Conservation (phyloP, 92 coral and sea anemone species). For the Chrysogorgia sp. region DNA sequence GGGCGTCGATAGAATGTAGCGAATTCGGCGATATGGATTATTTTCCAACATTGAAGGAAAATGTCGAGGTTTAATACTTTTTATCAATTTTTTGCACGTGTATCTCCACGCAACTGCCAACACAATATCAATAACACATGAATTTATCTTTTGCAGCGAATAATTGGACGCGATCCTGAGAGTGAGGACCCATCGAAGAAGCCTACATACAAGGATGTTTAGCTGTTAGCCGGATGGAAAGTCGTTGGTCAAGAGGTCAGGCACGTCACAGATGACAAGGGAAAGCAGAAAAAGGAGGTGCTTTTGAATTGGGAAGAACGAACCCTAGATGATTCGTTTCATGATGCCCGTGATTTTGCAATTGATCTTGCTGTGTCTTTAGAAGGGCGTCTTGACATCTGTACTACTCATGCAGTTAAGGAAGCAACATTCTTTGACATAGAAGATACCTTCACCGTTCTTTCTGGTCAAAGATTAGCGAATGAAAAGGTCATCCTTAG, state of each 20-base stretch:
- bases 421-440: constrained; percentile 27
- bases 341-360: constrained; percentile 1
- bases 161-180: constrained; percentile 27
- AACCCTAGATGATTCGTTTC: not conserved
- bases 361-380: not conserved
- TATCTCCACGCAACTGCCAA: not conserved
- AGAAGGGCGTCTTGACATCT: not conserved
- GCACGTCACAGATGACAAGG: not conserved
- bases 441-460: constrained; percentile 4
- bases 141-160: too few relatives aligned
- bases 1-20: not conserved
- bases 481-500: constrained; percentile 2
- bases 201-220: constrained; percentile 10
- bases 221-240: constrained; percentile 26
- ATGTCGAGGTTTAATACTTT: constrained; percentile 1
- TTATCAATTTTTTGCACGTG: too few relatives aligned
- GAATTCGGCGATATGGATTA: constrained; percentile 3
- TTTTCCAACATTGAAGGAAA: constrained; percentile 12
- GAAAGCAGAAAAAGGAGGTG: not conserved
- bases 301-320: not conserved
- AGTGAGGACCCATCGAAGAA: constrained; percentile 12
- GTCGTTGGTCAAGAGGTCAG: not conserved
- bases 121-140: too few relatives aligned
- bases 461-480: constrained; percentile 18
- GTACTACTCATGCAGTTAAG: not conserved